Conservation (phyloP, 2,113 vertebrate species). For the Balaenoptera acutorostrata region DNA sequence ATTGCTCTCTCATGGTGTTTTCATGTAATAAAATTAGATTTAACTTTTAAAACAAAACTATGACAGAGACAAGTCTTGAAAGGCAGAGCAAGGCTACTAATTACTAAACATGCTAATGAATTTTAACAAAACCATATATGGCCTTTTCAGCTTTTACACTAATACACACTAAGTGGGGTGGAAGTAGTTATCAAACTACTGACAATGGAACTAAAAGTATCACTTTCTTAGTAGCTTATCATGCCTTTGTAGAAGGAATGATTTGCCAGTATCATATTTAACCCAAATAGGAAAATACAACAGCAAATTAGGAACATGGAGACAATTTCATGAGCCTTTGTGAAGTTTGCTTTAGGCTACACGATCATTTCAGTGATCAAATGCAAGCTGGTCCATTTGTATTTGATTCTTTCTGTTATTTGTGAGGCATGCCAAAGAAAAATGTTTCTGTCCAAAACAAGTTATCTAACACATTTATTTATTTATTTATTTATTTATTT, state of each 20-base stretch:
- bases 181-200: slow-evolving; percentile 29
- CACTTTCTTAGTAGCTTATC: not conserved
- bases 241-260: not conserved
- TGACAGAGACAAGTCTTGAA: not conserved
- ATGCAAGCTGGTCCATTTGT: slow-evolving; percentile 66
- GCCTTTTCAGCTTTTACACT: not conserved
- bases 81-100: not conserved
- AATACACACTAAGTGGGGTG: not conserved
- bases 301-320: slow-evolving; percentile 30
- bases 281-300: not conserved
- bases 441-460: not conserved
- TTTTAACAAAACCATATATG: not conserved
- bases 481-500: no score
- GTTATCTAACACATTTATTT: not conserved
- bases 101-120: slow-evolving; percentile 20
- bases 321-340: slow-evolving; percentile 28
- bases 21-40: not conserved
- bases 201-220: not conserved
- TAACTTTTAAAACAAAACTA: slow-evolving; percentile 17
- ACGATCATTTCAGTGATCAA: slow-evolving; percentile 58
- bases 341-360: slow-evolving; percentile 35
- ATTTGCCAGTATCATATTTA: slow-evolving; percentile 44
- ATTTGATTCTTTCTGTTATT: slow-evolving; percentile 53
- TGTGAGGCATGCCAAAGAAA: slow-evolving; percentile 27
- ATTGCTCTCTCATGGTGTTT: not conserved